Percentiles rank a stretch among this genome's conserved stretches.
Evolutionary conservation across 2,888 invertebrate genomes (phyloP).

Genomic region (Oasisia sp.): DNA sequence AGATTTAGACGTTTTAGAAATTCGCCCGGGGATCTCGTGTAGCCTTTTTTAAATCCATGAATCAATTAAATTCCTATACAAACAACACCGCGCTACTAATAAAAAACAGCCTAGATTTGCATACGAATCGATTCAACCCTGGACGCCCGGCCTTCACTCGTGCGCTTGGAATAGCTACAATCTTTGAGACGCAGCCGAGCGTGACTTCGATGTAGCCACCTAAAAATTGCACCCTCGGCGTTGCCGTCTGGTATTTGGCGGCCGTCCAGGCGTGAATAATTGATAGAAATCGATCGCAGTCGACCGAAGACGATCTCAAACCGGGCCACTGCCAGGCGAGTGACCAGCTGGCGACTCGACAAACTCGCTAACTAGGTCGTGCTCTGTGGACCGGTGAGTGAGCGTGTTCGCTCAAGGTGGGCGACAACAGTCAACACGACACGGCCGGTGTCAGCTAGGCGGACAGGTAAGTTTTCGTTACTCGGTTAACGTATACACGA

Average conservation of each 20-base stretch:
- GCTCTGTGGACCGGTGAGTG: background rate
- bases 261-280: slow-evolving; percentile 3
- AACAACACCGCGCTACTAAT: too few relatives aligned
- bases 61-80: too few relatives aligned
- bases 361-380: background rate
- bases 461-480: background rate
- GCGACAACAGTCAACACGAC: background rate
- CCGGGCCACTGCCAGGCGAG: background rate
- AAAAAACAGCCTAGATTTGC: too few relatives aligned
- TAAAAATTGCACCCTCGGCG: background rate
- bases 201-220: background rate
- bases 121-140: background rate
- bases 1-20: too few relatives aligned
- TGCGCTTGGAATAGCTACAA: background rate
- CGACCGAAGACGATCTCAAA: background rate
- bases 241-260: background rate
- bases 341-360: background rate
- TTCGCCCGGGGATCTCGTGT: too few relatives aligned
- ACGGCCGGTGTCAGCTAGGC: background rate
- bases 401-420: background rate
- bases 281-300: background rate
- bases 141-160: background rate
- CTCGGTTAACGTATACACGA: background rate
- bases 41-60: too few relatives aligned
- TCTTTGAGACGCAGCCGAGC: background rate